Evolutionary conservation across 2,113 vertebrate species (phyloP), one percentile per base, ranked within the genome.

Genomic region (Todiramphus chloris): DNA sequence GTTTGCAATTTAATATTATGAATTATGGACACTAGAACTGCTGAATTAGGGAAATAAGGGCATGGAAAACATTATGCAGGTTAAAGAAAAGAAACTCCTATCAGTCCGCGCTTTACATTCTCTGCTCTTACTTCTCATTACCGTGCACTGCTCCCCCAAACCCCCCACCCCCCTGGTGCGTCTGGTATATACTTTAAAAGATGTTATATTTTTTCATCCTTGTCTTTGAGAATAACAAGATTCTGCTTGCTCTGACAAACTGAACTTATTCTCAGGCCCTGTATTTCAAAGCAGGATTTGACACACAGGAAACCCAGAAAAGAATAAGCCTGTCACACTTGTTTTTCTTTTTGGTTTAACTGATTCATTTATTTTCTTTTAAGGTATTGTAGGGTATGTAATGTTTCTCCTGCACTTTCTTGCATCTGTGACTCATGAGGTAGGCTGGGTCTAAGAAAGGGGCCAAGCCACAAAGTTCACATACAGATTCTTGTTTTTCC

Each of bases 281-380:
- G 12, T 58, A 67, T 86, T 94, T 94, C 72, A 93, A 88, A 91
- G 64, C 76, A 78, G 30, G 35, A 62, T 84, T 95, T 92, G 79
- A 81, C 64, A 93, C 51, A 89, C 64, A 85, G 55, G 66, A 78
- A 90, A 66, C 23, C 13, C 67, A 94, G 43, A 82, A 69, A 14
- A 92, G 21, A 56, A 75, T 43, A 86, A 92, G 35, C 43, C 16
- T 74, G 39, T 81, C 63, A 90, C 24, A 56, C 25, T 91, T 93
- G 10, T 12, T 90, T 95, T 96, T 79, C 31, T 70, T 81, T 93
- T 76, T 78, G 30, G 67, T 81, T 95, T 84, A 92, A 93, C n/a
- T 56, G 85, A 92, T 94, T 89, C 9, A 74, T 89, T 92, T 92
- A 58, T 77, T 89, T 94, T 94, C 78, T 85, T 87, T 79, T 51